phyloP scores from a whole-genome alignment of 2,113 vertebrate species.

The Dasyprocta punctata region DNA sequence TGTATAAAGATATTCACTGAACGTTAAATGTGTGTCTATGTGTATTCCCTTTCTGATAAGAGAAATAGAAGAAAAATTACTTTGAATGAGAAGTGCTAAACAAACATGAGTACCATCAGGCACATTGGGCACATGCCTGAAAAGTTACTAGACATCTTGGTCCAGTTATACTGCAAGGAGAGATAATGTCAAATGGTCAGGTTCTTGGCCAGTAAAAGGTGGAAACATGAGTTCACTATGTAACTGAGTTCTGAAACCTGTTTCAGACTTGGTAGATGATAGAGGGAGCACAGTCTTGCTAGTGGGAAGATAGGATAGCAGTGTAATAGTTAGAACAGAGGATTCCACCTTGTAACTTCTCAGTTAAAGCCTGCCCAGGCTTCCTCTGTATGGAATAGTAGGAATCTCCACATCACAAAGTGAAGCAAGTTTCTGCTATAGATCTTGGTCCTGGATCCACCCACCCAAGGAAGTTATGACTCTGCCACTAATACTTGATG shows the following conservation, averaged over 20 bases:
- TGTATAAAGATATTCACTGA: background rate
- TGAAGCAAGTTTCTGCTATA: background rate
- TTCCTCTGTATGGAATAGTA: background rate
- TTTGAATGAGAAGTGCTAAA: background rate
- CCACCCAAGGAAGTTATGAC: background rate
- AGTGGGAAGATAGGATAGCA: background rate
- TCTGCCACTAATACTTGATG: background rate
- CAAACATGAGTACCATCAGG: background rate
- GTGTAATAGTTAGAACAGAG: background rate
- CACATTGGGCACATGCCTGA: background rate
- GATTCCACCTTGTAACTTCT: background rate
- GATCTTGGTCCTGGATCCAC: background rate
- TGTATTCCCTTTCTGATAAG: background rate
- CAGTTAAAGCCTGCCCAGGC: background rate
- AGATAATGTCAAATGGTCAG: background rate
- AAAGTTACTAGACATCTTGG: background rate
- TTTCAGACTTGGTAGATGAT: background rate
- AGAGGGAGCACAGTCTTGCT: background rate
- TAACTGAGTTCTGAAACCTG: background rate
- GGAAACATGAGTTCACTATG: background rate
- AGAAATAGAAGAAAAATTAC: slow-evolving; percentile 21
- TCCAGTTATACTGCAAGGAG: background rate
- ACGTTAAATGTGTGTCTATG: background rate
- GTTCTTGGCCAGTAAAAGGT: background rate
- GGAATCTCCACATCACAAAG: background rate